Base-by-base conservation (phyloP, 2,888 invertebrate genomes). In the Melanostoma scalare region DNA sequence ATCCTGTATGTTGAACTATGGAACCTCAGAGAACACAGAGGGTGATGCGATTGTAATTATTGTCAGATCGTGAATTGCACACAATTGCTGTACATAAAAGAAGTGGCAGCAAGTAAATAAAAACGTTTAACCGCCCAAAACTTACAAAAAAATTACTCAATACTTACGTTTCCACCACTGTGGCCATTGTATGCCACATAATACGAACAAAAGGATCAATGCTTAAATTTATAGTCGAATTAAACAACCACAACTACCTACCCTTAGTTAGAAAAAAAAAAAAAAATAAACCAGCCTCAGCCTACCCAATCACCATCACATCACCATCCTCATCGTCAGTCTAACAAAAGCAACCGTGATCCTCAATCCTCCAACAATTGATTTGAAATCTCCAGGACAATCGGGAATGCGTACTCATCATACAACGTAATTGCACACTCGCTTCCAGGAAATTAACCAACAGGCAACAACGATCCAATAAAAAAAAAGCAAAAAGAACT, bases 141-240 rank as follows among this genome's bases (percentile, higher is more conserved):
- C 50, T 63, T 35, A 63, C 63, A 46, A 46, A 44, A 44, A 65
- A 55, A 77, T 31, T 72, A 84, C 48, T 73, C 82, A 78, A 75
- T 78, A 84, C 84, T 84, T 84, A 84, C 78, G 84, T 84, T 84
- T 79, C 78, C 75, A 84, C 78, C 79, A 79, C 74, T 84, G 84
- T 79, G 78, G 73, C 84, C 58, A 84, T 84, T 84, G 84, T 84
- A 50, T 71, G 50, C 50, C 71, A 40, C 67, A 84, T 79, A 84
- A 84, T 75, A 50, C 71, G 56, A 71, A 84, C 84, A 84, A 84
- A 78, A 67, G 84, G 84, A 84, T 84, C 84, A 75, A 84, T 75
- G 74, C 67, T 48, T 40, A 10, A 61, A 68, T 61, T 48, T 77
- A 61, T 46, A 61, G 48, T 56, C 38, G 68, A 44, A 75, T 73